Evolutionary conservation across 1,140 invertebrate species (phyloP), one percentile per base, ranked within the genome.

Genomic region (Homarus americanus): DNA sequence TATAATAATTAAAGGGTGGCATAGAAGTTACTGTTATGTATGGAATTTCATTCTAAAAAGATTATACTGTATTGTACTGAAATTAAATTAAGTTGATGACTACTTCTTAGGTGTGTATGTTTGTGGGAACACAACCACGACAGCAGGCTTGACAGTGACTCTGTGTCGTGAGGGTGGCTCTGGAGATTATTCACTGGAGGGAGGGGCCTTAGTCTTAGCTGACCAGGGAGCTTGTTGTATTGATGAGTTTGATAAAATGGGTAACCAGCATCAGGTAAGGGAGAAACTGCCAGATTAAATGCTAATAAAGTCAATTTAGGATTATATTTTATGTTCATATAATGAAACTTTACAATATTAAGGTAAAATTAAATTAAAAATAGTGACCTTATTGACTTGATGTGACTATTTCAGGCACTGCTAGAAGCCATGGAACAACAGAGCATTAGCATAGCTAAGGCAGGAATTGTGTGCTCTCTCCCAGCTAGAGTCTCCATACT

Each of bases 341-440:
- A 15, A 72, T 12, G 9, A 72, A 24, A 75, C 32, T 53, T 53
- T n/a, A 34, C 44, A 49, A 3, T 32, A 7, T 44, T 15, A 32
- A 38, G 10, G 2, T 80, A 15, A 12, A 49, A 44, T 38, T 34
- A 49, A 15, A 9, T 82, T 10, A 12, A 82, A 63, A 34, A 58
- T 28, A n/a, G n/a, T 28, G 0, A 0, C 41, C 53, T 53, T 53
- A 58, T 49, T 58, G 20, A 34, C 20, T 63, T 20, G 5, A 32
- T 2, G n/a, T 80, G 5, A 49, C 32, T 86, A 78, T 58, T 79
- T 75, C 92, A 96, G 95, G 96, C 96, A 78, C 94, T 99, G 58
- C 94, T 99, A 69, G 98, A 99, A 95, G 97, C 97, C 20, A 99
- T 99, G 98, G 98, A 99, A 94, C 98, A 99, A 93, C 97, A 98